Percentiles rank a stretch among this genome's conserved stretches.
Evolutionary conservation across 2,797 vertebrate species (phyloP).

Genomic region (Eospalax fontanierii): DNA sequence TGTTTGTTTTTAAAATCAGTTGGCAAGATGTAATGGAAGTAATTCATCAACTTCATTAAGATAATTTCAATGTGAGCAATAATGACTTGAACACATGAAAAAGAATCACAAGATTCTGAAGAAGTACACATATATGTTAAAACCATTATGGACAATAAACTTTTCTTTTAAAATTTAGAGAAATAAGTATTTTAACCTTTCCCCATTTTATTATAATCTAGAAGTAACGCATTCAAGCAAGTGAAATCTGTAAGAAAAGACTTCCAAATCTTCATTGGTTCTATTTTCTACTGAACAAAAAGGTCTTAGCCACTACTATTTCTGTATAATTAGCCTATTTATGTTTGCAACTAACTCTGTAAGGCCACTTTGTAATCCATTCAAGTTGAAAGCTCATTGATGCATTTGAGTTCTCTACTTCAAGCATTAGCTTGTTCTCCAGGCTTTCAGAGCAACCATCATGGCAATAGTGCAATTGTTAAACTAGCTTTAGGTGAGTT

Average conservation of each 20-base stretch:
- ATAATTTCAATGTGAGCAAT: background rate
- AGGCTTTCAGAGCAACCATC: background rate
- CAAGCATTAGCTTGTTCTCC: background rate
- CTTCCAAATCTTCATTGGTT: background rate
- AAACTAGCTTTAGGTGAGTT: background rate
- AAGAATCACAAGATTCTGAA: background rate
- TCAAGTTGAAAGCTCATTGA: background rate
- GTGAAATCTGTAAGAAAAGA: background rate
- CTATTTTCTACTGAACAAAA: background rate
- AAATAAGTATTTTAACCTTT: background rate
- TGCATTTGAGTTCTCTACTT: background rate
- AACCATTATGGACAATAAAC: background rate
- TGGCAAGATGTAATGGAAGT: background rate
- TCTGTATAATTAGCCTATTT: slow-evolving; percentile 8
- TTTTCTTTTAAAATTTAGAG: background rate
- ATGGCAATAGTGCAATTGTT: background rate
- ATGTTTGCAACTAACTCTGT: background rate
- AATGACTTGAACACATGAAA: background rate
- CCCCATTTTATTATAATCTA: background rate
- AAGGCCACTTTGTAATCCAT: background rate
- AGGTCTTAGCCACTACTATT: background rate
- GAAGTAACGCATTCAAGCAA: background rate
- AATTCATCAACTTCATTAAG: background rate
- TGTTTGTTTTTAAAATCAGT: background rate
- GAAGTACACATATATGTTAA: background rate